These are phyloP conservation scores for Ctena decussata DNA, from an alignment of 2,888 invertebrate species.

Conservation along the genomic window DNA sequence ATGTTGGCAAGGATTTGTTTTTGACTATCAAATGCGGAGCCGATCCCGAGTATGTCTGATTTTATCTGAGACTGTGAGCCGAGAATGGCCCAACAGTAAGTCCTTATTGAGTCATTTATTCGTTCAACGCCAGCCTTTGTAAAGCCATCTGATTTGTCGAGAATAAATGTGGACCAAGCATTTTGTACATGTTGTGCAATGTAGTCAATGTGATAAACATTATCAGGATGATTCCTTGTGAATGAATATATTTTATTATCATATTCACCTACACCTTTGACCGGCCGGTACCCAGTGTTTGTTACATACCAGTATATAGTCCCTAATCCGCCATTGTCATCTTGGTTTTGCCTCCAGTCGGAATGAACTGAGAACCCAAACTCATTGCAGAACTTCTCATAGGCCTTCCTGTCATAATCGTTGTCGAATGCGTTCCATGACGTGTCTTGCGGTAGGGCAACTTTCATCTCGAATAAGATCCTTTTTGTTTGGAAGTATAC, in stretches of 20 bases:
- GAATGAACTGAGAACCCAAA: constrained; percentile 11
- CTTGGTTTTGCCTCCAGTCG: not conserved
- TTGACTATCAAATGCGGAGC: constrained; percentile 26
- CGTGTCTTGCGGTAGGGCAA: constrained; percentile 23
- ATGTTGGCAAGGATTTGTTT: constrained; percentile 17
- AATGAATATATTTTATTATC: not conserved
- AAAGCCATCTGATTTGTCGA: constrained; percentile 21
- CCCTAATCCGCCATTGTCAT: not conserved
- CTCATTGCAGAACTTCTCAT: constrained; percentile 34
- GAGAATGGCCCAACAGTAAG: constrained; percentile 7
- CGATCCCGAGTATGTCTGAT: constrained; percentile 29
- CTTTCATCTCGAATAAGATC: constrained; percentile 9
- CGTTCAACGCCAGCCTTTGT: constrained; percentile 29
- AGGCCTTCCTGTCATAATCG: constrained; percentile 26
- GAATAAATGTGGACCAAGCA: constrained; percentile 24
- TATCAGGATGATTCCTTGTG: not conserved
- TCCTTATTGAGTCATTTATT: constrained; percentile 21
- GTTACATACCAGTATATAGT: not conserved
- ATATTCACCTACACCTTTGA: not conserved
- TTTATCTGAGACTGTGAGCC: constrained; percentile 31
- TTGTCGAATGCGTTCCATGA: constrained; percentile 35
- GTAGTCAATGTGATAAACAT: not conserved
- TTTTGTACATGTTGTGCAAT: not conserved
- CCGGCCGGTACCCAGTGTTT: not conserved
- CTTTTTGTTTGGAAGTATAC: constrained; percentile 29